A percentile compares a stretch with the other conserved stretches of the same genome.
phyloP scores from a whole-genome alignment of 2,113 vertebrate species.

The Charadrius vociferus region DNA sequence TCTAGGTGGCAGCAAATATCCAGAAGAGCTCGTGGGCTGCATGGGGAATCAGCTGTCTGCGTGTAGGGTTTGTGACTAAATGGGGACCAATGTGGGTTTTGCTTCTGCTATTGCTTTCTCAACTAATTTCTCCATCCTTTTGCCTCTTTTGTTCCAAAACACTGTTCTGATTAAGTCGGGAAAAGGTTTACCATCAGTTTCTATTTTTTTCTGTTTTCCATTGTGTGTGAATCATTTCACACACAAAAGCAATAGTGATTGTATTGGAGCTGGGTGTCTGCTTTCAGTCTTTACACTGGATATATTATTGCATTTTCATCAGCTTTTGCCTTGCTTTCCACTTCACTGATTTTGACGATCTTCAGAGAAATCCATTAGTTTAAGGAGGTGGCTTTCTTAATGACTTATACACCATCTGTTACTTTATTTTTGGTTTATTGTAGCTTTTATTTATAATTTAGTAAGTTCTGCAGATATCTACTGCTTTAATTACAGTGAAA shows the following conservation, averaged over 20 bases:
- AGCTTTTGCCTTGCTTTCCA: background rate
- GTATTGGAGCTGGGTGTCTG: background rate
- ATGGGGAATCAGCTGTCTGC: accelerated
- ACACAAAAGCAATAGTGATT: background rate
- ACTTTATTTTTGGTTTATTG: background rate
- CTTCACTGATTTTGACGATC: background rate
- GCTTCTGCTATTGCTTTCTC: background rate
- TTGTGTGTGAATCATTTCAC: background rate
- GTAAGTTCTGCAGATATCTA: background rate
- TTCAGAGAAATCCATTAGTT: background rate
- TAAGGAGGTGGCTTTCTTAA: background rate
- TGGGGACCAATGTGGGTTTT: background rate
- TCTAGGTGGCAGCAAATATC: background rate
- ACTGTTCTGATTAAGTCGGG: background rate
- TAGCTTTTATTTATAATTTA: background rate
- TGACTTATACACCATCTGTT: background rate
- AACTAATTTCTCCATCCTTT: background rate
- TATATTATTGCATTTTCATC: background rate
- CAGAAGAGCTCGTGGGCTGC: background rate
- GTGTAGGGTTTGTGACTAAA: background rate
- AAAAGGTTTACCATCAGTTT: background rate
- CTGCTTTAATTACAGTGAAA: background rate
- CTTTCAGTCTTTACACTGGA: background rate
- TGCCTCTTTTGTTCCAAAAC: background rate
- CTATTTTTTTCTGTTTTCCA: background rate